Evolutionary conservation across 2,888 invertebrate genomes (phyloP), one percentile per base, ranked within the genome.

Genomic region (Anoplius nigerrimus): DNA sequence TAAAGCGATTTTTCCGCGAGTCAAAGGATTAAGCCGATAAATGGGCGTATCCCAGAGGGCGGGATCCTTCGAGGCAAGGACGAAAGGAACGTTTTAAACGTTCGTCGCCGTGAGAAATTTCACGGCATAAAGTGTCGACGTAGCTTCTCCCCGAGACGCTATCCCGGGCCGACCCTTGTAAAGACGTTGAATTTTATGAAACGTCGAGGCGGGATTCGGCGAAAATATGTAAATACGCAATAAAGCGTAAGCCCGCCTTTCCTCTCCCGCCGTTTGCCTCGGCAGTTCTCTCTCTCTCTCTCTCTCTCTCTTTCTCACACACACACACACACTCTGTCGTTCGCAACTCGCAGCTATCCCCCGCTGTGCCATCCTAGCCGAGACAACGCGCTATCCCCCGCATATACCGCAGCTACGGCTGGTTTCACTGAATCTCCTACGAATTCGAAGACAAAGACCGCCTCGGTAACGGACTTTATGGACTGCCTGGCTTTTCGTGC

Each of bases 151-250:
- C 54, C 69, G 62, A 62, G 66, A 68, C 70, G 68, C 56, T 66
- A 65, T 70, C 66, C 62, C 65, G 54, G 8, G 34, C 58, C 77
- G 73, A 72, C 78, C 72, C 74, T 75, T 69, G 72, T 72, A 80
- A 77, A 74, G 80, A 80, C 79, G 80, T 75, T 80, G 80, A 80
- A 76, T 80, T 81, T 81, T 80, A 81, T 80, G 77, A 81, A 81
- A 80, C 77, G 80, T 77, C 75, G 63, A 57, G 69, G 74, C 11
- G 34, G 71, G 76, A 74, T 76, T 75, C 81, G 70, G 69, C 63
- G 75, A 74, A 80, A 77, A 79, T 81, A 81, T 80, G 81, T 81
- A 81, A 81, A 81, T 80, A 77, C 74, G 72, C 77, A 77, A 81
- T 81, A 81, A 81, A 80, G 72, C 80, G 76, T 76, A 71, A 78